These are phyloP conservation scores for Meloe dianella DNA, from an alignment of 2,888 invertebrate genomes.

Conservation along the genomic window DNA sequence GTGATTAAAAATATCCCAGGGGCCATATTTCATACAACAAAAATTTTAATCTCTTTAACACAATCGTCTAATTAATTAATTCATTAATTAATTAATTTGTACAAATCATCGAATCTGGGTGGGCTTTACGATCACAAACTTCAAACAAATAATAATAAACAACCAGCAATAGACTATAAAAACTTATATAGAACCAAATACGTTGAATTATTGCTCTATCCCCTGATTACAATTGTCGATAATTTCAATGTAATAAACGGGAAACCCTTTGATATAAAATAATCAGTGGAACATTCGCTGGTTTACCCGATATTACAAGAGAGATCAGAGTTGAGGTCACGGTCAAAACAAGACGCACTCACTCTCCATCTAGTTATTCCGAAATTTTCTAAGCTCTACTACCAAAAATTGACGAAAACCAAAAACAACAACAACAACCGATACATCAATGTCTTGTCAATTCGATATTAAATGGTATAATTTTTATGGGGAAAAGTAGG, in stretches of 20 bases:
- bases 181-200: not conserved
- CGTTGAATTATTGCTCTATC: not conserved
- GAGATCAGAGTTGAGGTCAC: slow-evolving; percentile 12
- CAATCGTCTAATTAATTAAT: slow-evolving; percentile 5
- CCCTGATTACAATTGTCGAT: too few relatives aligned
- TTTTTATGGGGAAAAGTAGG: not conserved
- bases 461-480: not conserved
- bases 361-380: slow-evolving; percentile 9
- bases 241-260: not conserved
- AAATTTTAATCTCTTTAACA: slow-evolving; percentile 11
- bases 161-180: not conserved
- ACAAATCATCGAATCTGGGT: slow-evolving; percentile 10
- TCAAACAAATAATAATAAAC: too few relatives aligned
- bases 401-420: too few relatives aligned
- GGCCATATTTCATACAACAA: slow-evolving; percentile 1
- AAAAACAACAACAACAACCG: not conserved
- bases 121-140: not conserved
- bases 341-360: slow-evolving; percentile 10
- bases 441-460: not conserved
- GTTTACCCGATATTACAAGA: slow-evolving; percentile 3
- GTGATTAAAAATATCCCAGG: slow-evolving; percentile 4
- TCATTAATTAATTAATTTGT: not conserved
- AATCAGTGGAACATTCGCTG: slow-evolving; percentile 6
- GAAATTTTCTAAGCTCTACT: not conserved
- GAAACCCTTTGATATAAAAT: not conserved